These are phyloP conservation scores for Hesperophylax magnus DNA, from an alignment of 1,140 invertebrate species.

Conservation along the genomic window DNA sequence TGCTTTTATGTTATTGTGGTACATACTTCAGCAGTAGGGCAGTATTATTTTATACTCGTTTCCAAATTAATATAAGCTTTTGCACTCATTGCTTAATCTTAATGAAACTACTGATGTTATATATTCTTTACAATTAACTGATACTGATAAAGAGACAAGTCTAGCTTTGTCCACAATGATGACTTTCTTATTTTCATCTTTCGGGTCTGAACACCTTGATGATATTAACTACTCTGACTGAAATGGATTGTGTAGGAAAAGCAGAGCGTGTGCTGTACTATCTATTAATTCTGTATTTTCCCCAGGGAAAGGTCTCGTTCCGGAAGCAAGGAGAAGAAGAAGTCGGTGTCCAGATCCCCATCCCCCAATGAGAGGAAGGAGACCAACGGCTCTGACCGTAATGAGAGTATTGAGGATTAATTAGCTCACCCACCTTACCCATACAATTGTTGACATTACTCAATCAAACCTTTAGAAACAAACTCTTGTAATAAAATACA, in stretches of 20 bases:
- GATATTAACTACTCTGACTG: constrained; percentile 49
- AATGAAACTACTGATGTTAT: no score
- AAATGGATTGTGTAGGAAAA: neutral
- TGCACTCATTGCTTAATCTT: no score
- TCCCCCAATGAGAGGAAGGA: constrained; percentile 58
- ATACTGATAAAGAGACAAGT: no score
- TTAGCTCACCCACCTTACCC: constrained; percentile 10
- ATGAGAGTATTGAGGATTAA: constrained; percentile 56
- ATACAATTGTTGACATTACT: neutral
- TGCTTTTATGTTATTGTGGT: neutral
- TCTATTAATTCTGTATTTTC: neutral
- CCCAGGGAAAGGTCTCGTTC: constrained; percentile 68
- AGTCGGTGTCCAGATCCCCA: constrained; percentile 62
- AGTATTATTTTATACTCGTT: no score
- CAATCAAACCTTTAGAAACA: neutral
- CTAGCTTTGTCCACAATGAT: constrained; percentile 32
- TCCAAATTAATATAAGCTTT: no score
- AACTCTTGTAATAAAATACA: neutral
- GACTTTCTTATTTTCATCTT: constrained; percentile 55
- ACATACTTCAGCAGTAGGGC: no score
- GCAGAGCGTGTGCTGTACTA: neutral
- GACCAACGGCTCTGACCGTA: constrained; percentile 53
- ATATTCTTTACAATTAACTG: no score
- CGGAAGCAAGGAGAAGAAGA: constrained; percentile 66
- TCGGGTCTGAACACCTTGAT: constrained; percentile 57